phyloP scores from a whole-genome alignment of 92 coral and sea anemone species.

The Phenganax marumi region DNA sequence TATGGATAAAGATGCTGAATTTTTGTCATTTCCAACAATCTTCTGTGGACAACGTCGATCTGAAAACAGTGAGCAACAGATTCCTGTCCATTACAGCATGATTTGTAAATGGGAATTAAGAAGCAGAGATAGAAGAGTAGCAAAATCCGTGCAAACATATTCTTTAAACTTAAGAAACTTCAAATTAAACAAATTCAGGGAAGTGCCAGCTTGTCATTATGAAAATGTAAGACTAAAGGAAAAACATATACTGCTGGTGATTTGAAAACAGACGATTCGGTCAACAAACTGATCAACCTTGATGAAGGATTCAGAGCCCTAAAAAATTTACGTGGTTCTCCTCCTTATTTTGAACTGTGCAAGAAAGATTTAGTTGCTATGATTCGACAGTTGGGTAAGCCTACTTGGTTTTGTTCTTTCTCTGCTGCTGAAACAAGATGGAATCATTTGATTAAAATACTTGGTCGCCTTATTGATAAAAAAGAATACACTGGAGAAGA shows the following conservation, averaged over 20 bases:
- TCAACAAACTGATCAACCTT: slow-evolving; percentile 56
- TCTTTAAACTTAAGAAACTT: slow-evolving; percentile 63
- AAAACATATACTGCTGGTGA: slow-evolving; percentile 68
- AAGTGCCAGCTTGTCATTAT: slow-evolving; percentile 53
- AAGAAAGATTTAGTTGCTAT: slow-evolving; percentile 64
- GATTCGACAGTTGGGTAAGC: slow-evolving; percentile 68
- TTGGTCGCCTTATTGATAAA: slow-evolving; percentile 56
- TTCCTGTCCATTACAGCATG: slow-evolving; percentile 57
- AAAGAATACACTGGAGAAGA: slow-evolving; percentile 59
- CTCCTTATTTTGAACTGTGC: slow-evolving; percentile 58
- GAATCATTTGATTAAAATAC: slow-evolving; percentile 57
- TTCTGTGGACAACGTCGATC: slow-evolving; percentile 60
- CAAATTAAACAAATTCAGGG: slow-evolving; percentile 66
- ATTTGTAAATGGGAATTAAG: slow-evolving; percentile 62
- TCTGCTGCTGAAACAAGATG: slow-evolving; percentile 78
- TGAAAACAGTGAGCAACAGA: slow-evolving; percentile 46
- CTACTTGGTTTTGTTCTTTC: slow-evolving; percentile 66
- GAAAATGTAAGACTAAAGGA: slow-evolving; percentile 60
- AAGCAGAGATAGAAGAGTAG: slow-evolving; percentile 54
- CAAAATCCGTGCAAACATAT: slow-evolving; percentile 63
- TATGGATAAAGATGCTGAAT: slow-evolving; percentile 63
- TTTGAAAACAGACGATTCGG: slow-evolving; percentile 37
- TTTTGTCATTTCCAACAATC: slow-evolving; percentile 43
- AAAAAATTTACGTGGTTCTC: slow-evolving; percentile 53
- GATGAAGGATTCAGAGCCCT: slow-evolving; percentile 76